Base-by-base conservation (phyloP, 2,797 vertebrate genomes). In the Pseudochromis fuscus region DNA sequence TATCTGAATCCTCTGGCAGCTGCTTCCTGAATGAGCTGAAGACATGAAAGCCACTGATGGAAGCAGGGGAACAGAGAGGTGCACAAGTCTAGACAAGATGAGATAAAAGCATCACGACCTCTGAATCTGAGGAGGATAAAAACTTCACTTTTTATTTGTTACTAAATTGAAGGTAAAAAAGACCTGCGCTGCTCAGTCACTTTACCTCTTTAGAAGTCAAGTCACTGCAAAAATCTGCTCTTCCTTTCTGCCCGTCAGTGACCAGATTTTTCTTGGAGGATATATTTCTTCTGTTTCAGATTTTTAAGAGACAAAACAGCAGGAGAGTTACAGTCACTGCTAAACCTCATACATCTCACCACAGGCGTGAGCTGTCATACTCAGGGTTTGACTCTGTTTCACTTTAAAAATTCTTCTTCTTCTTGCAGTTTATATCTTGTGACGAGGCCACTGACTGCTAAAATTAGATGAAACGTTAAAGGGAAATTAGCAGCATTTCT, bases 311-410 rank as follows among this genome's bases (percentile, higher is more conserved):
- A 62, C 13, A 61, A 67, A 78, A 73, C 58, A 71, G 63, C 75
- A n/a, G 51, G 49, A 82, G 72, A 82, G 50, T 33, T 44, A 15
- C 46, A 70, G 61, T 76, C 52, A 27, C 62, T 53, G 52, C 55
- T 72, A 44, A 65, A 56, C 24, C 67, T 73, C 76, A 42, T 57
- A 68, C 33, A 77, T 61, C 76, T 77, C 21, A 25, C 74, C 74
- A 63, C 38, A 57, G 64, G 51, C 70, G 23, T 0, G 4, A 13
- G 25, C 44, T 67, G 67, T 68, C 60, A 65, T 3, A 28, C 42
- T 51, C n/a, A n/a, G 40, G 2, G n/a, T 58, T 55, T 62, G 31
- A 55, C 28, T 37, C 33, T 13, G 49, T 5, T 21, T 53, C 27
- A 63, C 25, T 18, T 71, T 30, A 21, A 31, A 58, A 65, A 49